phyloP scores from a whole-genome alignment of 2,888 invertebrate species.

The Pachydiplax longipennis region DNA sequence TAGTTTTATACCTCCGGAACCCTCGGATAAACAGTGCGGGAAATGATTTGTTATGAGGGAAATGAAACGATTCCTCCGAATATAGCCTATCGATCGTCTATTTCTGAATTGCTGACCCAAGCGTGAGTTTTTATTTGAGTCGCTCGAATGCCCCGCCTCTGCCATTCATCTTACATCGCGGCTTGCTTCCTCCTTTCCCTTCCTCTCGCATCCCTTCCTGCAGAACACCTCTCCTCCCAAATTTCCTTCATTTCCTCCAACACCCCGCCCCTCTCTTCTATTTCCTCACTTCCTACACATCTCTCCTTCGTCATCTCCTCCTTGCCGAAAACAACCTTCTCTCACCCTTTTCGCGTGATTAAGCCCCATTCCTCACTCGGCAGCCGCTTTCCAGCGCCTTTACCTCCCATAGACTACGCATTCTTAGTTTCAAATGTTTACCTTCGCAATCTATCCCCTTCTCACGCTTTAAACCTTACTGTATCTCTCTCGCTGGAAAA shows the following conservation, averaged over 20 bases:
- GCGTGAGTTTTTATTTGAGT: not conserved
- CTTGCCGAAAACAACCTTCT: not conserved
- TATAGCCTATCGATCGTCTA: slow-evolving; percentile 10
- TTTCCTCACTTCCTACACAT: slow-evolving; percentile 22
- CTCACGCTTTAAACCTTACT: not conserved
- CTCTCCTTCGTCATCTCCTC: not conserved
- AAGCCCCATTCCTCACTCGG: slow-evolving; percentile 30
- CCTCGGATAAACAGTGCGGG: not conserved
- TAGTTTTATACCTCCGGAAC: not conserved
- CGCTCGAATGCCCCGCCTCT: not conserved
- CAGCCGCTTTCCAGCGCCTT: not conserved
- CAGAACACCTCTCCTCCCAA: not conserved
- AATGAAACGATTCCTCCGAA: not conserved
- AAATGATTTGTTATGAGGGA: not conserved
- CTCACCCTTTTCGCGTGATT: slow-evolving; percentile 8
- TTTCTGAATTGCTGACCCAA: not conserved
- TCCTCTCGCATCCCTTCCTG: not conserved
- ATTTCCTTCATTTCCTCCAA: not conserved
- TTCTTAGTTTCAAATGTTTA: slow-evolving; percentile 19
- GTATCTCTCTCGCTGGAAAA: not conserved
- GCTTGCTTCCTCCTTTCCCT: not conserved
- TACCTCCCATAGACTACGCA: not conserved
- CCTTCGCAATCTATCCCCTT: slow-evolving; percentile 11
- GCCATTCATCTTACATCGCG: slow-evolving; percentile 25
- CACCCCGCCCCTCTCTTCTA: not conserved